Base-by-base conservation (phyloP, 2,888 invertebrate genomes). In the Synergus japonicus region DNA sequence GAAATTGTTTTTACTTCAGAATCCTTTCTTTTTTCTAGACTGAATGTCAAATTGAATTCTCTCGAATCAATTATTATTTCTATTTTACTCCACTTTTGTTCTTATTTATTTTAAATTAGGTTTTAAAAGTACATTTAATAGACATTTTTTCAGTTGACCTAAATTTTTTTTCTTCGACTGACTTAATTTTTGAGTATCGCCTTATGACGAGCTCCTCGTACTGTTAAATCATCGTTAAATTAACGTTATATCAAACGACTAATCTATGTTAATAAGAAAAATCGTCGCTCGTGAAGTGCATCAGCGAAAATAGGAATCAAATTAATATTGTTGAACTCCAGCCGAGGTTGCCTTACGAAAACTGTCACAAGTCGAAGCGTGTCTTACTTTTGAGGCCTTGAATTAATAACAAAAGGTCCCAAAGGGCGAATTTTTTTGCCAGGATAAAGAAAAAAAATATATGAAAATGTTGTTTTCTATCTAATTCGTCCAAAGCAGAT, bases 311-410 rank as follows among this genome's bases (percentile, higher is more conserved):
- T 73, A 54, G 49, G 41, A 73, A 54, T 54, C 37, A 73, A 73
- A 37, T 73, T 49, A 63, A 63, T 63, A 54, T 73, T 73, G 54
- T 73, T 73, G n/a, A 73, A 73, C 73, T 73, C 54, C 79, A 86
- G 84, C 85, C 86, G 83, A 83, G 80, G 82, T 86, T 86, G 89
- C 88, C 89, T 89, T 88, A 85, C 49, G 44, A 69, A 29, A 37
- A 41, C 12, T 73, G 54, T 73, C 73, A 73, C 37, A 49, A 81
- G 79, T 82, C 79, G 83, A 83, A 43, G 85, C 86, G 88, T 89
- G 88, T 89, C 88, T 89, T 88, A 85, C 78, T 77, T 65, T 81
- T 78, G 85, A 81, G 86, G 88, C 87, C 88, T 88, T 88, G 76
- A 80, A 18, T 22, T 13, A 29, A 29, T 13, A 4, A 22, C 29